A percentile compares a stretch with the other conserved stretches of the same genome.
phyloP scores from a whole-genome alignment of 2,888 invertebrate genomes.

The Dasypogon diadema region DNA sequence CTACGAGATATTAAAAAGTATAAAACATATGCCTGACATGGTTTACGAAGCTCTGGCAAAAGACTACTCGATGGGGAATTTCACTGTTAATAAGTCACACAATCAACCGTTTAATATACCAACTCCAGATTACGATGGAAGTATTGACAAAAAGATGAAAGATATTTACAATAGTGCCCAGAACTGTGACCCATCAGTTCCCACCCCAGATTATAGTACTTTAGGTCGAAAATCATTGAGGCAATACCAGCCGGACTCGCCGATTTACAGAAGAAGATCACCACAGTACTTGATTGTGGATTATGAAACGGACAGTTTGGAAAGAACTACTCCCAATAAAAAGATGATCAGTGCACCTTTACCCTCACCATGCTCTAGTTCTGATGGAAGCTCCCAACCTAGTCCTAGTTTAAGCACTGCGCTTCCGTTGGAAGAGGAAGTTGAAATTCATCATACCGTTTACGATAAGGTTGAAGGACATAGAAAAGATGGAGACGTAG shows the following conservation, averaged over 20 bases:
- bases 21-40: conserved; percentile 73
- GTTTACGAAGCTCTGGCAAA: conserved; percentile 76
- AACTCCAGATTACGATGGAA: conserved; percentile 68
- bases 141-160: conserved; percentile 67
- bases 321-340: conserved; percentile 72
- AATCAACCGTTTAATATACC: conserved; percentile 63
- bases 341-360: conserved; percentile 68
- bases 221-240: conserved; percentile 66
- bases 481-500: conserved; percentile 64
- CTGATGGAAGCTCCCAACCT: conserved; percentile 77
- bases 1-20: conserved; percentile 65
- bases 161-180: conserved; percentile 66
- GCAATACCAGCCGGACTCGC: conserved; percentile 68
- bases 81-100: conserved; percentile 18
- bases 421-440: conserved; percentile 82
- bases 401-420: conserved; percentile 81
- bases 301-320: conserved; percentile 81
- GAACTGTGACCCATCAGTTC: conserved; percentile 66
- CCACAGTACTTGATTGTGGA: conserved; percentile 71
- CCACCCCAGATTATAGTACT: conserved; percentile 68
- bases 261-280: conserved; percentile 66
- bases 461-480: conserved; percentile 70
- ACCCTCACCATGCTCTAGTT: conserved; percentile 72
- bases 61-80: conserved; percentile 61
- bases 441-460: conserved; percentile 82